Evolutionary conservation across 1,140 invertebrate species (phyloP), one percentile per base, ranked within the genome.

Genomic region (Orchesella cincta): DNA sequence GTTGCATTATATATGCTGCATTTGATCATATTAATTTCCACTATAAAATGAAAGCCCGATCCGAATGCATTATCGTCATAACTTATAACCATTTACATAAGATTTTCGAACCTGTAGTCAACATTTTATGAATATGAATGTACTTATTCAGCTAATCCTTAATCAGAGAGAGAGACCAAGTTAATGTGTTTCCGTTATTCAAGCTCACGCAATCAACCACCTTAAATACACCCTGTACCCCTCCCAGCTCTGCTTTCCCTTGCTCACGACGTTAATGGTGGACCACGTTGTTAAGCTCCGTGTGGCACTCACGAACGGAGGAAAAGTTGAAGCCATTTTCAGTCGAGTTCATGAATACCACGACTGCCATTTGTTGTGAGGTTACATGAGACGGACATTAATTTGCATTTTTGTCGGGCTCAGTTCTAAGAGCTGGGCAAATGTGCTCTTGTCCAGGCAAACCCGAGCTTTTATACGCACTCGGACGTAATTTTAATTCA

Each of bases 161-260:
- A 57, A 57, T 57, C 52, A 57, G 52, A 57, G 52, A 57, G 52
- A 57, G 52, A 20, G 39, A 46, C 8, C 52, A 57, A 14, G 52
- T 57, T 57, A 57, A 57, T 57, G 52, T 57, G 52, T 57, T 57
- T 57, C 52, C 52, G 52, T 57, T 57, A 57, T 57, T 57, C 52
- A 57, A 57, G 52, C 52, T 57, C 52, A 57, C 52, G 52, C 52
- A 57, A 57, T 57, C 14, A 57, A 57, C 52, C 52, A 57, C 52
- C 52, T 57, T 57, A 57, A 26, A 14, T 57, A 57, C 52, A 57
- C 52, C 52, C 52, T 57, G 14, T 14, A n/a, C 3, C 23, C 52
- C 52, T 26, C 23, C 52, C 23, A 14, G 5, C 23, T 57, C 52
- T 26, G 14, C 14, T 26, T 57, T 57, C 52, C 52, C 52, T n/a